phyloP scores from a whole-genome alignment of 2,113 vertebrate genomes.

The Heteronetta atricapilla region DNA sequence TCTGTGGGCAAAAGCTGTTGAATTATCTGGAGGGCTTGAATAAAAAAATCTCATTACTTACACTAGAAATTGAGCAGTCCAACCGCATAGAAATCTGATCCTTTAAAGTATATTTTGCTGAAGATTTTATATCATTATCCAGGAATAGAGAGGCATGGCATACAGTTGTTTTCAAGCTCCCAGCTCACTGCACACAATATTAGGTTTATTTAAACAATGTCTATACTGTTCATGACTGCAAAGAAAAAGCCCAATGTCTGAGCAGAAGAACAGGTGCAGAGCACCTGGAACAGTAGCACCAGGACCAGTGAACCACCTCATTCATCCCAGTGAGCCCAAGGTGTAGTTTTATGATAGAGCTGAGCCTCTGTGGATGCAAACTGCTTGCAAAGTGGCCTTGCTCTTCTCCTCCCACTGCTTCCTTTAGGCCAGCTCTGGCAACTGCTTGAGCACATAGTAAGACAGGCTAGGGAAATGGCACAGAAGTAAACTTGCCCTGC shows the following conservation, averaged over 20 bases:
- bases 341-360: not conserved
- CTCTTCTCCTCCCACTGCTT: not conserved
- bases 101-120: not conserved
- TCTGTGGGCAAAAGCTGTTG: not conserved
- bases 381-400: not conserved
- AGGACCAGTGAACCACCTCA: not conserved
- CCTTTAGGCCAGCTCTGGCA: not conserved
- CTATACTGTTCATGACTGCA: not conserved
- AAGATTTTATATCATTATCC: not conserved
- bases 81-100: not conserved
- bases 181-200: not conserved
- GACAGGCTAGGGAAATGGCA: not conserved
- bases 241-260: constrained; percentile 40
- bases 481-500: not conserved
- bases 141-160: not conserved
- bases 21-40: not conserved
- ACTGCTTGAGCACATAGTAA: not conserved
- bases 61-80: not conserved
- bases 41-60: not conserved
- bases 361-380: not conserved
- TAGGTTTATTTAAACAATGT: not conserved
- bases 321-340: not conserved
- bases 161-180: not conserved
- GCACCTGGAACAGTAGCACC: constrained; percentile 29
- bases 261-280: constrained; percentile 23